Conservation (phyloP, 2,113 vertebrate species). For the Emydura subglobosa region DNA sequence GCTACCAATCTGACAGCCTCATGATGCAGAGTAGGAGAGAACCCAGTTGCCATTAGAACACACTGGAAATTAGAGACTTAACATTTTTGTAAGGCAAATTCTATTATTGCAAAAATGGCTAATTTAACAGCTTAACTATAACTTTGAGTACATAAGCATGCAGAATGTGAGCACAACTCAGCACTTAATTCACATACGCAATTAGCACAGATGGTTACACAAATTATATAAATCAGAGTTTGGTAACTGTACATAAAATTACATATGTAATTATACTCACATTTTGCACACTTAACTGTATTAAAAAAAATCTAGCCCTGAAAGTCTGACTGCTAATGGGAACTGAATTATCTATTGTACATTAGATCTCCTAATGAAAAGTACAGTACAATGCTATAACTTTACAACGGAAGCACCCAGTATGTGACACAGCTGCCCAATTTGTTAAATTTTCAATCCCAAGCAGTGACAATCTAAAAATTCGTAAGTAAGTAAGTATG, state of each 20-base stretch:
- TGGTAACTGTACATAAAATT: background rate
- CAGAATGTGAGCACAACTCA: accelerated
- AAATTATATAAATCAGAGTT: background rate
- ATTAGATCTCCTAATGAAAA: background rate
- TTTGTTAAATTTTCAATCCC: background rate
- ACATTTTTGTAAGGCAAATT: accelerated
- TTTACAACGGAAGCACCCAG: background rate
- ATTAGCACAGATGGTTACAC: background rate
- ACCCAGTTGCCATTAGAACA: background rate
- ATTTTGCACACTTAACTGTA: background rate
- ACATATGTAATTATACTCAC: background rate
- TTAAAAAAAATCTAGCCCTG: background rate
- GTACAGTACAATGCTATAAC: background rate
- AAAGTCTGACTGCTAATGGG: background rate
- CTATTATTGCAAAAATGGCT: background rate
- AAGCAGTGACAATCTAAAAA: background rate
- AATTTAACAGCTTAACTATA: background rate
- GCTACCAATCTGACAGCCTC: accelerated
- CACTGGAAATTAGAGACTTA: accelerated
- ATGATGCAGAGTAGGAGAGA: accelerated
- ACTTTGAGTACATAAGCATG: background rate
- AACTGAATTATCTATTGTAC: background rate
- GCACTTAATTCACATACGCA: background rate
- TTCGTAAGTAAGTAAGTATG: background rate
- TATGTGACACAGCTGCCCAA: background rate